Evolutionary conservation across 2,797 vertebrate species (phyloP).

Genomic region (Myotis vivesi): DNA sequence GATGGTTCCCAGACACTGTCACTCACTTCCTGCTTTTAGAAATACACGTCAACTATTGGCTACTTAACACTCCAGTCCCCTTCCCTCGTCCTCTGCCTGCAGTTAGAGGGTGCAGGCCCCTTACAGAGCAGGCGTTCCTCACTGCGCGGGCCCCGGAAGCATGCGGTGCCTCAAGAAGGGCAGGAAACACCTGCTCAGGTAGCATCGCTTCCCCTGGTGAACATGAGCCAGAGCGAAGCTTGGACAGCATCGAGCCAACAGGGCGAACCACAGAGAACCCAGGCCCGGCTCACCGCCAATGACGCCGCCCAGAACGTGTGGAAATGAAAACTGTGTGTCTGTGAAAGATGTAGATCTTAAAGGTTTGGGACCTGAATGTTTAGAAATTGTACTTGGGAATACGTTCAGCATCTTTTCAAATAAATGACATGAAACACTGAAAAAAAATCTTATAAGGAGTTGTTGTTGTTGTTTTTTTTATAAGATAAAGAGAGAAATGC

Average conservation of each 20-base stretch:
- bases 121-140: fast-evolving
- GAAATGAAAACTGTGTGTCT: background rate
- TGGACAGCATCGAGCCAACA: too few species aligned
- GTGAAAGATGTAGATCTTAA: background rate
- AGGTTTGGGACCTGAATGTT: background rate
- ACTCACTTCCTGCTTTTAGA: background rate
- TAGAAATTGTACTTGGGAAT: background rate
- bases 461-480: background rate
- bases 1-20: background rate
- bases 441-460: background rate
- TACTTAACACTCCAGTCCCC: background rate
- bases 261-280: too few species aligned
- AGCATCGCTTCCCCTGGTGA: background rate
- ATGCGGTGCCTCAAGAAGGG: too few species aligned
- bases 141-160: background rate
- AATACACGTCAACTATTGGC: background rate
- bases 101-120: background rate
- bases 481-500: background rate
- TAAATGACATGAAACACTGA: background rate
- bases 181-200: background rate
- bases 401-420: constrained; percentile 37
- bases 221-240: fast-evolving
- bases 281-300: too few species aligned
- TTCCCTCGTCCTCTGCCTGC: background rate
- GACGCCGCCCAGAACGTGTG: background rate